Conservation (phyloP, 2,888 invertebrate genomes). For the Luffia ferchaultella region DNA sequence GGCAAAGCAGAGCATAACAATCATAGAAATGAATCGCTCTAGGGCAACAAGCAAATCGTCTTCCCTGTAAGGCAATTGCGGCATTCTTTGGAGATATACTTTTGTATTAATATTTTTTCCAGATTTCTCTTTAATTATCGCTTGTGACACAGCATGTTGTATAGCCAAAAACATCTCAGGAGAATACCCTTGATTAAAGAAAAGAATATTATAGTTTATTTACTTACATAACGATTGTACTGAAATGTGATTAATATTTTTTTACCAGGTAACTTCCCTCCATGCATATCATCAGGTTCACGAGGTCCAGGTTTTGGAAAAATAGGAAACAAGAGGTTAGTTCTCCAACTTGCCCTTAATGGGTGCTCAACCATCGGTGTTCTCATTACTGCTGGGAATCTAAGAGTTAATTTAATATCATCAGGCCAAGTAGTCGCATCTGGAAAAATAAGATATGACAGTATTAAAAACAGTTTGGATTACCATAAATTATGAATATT, state of each 20-base stretch:
- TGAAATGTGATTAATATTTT: too few relatives aligned
- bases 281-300: constrained; percentile 48
- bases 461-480: background rate
- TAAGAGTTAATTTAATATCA: constrained; percentile 60
- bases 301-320: constrained; percentile 76
- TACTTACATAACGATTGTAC: too few relatives aligned
- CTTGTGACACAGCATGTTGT: constrained; percentile 49
- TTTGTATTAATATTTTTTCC: constrained; percentile 37
- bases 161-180: constrained; percentile 53
- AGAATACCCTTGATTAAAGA: constrained; percentile 36
- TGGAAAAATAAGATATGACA: constrained; percentile 15
- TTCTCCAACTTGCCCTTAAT: constrained; percentile 70
- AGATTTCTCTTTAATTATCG: constrained; percentile 44
- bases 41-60: constrained; percentile 76
- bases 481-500: background rate
- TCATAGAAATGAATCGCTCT: constrained; percentile 76
- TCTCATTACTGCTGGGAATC: constrained; percentile 73
- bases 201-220: background rate
- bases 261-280: constrained; percentile 67
- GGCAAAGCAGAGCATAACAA: constrained; percentile 83
- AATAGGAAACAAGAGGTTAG: constrained; percentile 72
- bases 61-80: constrained; percentile 74
- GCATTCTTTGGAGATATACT: constrained; percentile 70
- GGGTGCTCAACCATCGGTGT: constrained; percentile 49
- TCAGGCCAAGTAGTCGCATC: constrained; percentile 53